Evolutionary conservation across 2,113 vertebrate species (phyloP).

Genomic region (Etia nguti): DNA sequence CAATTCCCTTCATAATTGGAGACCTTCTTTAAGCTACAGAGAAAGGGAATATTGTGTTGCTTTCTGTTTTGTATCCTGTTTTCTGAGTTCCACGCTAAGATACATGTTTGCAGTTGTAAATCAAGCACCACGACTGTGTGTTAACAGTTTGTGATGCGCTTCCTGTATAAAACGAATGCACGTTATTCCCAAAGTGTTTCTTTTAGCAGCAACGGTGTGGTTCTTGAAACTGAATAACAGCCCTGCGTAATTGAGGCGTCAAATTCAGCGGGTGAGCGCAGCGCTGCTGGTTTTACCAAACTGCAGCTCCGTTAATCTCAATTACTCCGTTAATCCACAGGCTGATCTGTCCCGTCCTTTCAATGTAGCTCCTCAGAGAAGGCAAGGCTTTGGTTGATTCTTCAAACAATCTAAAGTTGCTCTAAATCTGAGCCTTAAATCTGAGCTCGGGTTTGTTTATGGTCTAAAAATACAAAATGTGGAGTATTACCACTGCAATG

Average conservation of each 20-base stretch:
- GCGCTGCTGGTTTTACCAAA: conserved; percentile 13
- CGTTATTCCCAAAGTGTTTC: conserved; percentile 37
- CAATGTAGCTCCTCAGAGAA: background rate
- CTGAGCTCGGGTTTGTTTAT: background rate
- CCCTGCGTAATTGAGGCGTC: conserved; percentile 40
- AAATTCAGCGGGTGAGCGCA: conserved; percentile 32
- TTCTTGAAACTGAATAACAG: conserved; percentile 18
- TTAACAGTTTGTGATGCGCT: conserved; percentile 51
- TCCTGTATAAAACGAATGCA: conserved; percentile 4
- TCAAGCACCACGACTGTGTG: conserved; percentile 4
- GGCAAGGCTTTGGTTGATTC: background rate
- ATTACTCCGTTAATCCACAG: conserved; percentile 25
- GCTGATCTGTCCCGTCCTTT: background rate
- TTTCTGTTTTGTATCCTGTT: background rate
- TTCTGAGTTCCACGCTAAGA: background rate
- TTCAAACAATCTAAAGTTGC: background rate
- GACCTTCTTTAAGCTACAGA: background rate
- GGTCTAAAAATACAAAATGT: background rate
- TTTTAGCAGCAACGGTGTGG: conserved; percentile 55
- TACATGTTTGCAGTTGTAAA: background rate
- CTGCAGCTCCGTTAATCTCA: conserved; percentile 13
- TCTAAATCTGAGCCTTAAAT: background rate
- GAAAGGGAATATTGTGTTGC: background rate
- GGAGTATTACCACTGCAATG: background rate
- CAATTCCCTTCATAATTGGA: conserved; percentile 45